phyloP scores from a whole-genome alignment of 2,888 invertebrate genomes.

The Platycheirus rosarum region DNA sequence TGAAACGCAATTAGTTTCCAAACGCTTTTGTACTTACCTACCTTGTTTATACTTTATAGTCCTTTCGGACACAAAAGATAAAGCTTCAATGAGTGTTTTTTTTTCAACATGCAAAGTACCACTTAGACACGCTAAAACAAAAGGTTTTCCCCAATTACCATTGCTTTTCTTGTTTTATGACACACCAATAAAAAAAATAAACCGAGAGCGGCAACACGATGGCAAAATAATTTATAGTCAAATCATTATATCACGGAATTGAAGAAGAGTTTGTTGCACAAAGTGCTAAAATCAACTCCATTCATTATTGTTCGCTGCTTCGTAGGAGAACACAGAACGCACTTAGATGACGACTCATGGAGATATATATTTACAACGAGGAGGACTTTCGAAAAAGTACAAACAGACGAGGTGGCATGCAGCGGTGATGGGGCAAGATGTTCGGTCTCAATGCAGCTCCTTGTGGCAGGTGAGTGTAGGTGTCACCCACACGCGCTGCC shows the following conservation, averaged over 20 bases:
- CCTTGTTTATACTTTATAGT: slow-evolving; percentile 16
- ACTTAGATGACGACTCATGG: slow-evolving; percentile 23
- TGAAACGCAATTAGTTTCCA: slow-evolving; percentile 46
- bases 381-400: slow-evolving; percentile 40
- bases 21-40: slow-evolving; percentile 20
- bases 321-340: slow-evolving; percentile 31
- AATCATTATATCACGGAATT: slow-evolving; percentile 61
- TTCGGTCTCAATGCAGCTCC: slow-evolving; percentile 30
- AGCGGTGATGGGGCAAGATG: background rate
- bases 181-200: slow-evolving; percentile 11
- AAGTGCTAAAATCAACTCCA: slow-evolving; percentile 40
- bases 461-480: slow-evolving; percentile 52
- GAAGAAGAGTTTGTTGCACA: slow-evolving; percentile 59
- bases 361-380: slow-evolving; percentile 10
- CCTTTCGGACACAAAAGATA: slow-evolving; percentile 37
- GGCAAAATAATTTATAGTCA: slow-evolving; percentile 47
- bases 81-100: slow-evolving; percentile 34
- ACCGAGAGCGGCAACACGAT: background rate
- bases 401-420: background rate
- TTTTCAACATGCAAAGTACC: slow-evolving; percentile 51
- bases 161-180: slow-evolving; percentile 36
- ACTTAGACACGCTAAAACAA: slow-evolving; percentile 57
- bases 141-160: slow-evolving; percentile 48
- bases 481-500: slow-evolving; percentile 58
- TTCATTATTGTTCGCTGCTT: slow-evolving; percentile 53